Conservation (phyloP, 2,113 vertebrate species). For the Cheilinus undulatus region DNA sequence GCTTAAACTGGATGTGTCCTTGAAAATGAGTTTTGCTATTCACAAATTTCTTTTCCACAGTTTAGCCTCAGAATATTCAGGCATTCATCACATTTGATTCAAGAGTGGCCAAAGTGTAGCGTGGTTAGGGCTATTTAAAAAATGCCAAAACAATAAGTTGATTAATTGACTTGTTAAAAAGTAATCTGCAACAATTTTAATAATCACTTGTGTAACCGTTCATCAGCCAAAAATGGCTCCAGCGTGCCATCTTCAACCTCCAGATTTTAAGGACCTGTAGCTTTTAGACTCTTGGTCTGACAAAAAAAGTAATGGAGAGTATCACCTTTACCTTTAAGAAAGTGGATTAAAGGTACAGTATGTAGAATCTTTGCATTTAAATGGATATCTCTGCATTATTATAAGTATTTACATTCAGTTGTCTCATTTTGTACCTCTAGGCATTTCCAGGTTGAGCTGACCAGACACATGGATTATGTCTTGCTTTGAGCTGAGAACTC, state of each 20-base stretch:
- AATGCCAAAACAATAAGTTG: background rate
- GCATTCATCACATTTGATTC: background rate
- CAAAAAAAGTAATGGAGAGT: background rate
- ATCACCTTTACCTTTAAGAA: background rate
- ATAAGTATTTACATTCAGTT: too few relatives aligned
- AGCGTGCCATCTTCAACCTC: background rate
- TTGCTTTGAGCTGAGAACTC: too few relatives aligned
- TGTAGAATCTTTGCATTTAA: too few relatives aligned
- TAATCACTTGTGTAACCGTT: background rate
- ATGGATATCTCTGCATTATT: too few relatives aligned
- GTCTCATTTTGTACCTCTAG: too few relatives aligned
- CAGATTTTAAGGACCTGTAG: background rate
- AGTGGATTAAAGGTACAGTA: too few relatives aligned
- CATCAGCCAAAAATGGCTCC: background rate
- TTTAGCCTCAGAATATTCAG: background rate
- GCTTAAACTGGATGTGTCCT: constrained; percentile 16
- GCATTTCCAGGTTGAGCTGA: too few relatives aligned
- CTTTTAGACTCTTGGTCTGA: background rate
- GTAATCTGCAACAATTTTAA: background rate
- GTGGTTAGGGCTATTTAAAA: background rate
- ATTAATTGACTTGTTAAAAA: background rate
- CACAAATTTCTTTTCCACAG: background rate
- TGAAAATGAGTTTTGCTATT: background rate
- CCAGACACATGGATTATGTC: too few relatives aligned
- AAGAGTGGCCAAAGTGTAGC: background rate